These are phyloP conservation scores for Holacanthella duospinosa DNA, from an alignment of 2,888 invertebrate species.

Conservation along the genomic window DNA sequence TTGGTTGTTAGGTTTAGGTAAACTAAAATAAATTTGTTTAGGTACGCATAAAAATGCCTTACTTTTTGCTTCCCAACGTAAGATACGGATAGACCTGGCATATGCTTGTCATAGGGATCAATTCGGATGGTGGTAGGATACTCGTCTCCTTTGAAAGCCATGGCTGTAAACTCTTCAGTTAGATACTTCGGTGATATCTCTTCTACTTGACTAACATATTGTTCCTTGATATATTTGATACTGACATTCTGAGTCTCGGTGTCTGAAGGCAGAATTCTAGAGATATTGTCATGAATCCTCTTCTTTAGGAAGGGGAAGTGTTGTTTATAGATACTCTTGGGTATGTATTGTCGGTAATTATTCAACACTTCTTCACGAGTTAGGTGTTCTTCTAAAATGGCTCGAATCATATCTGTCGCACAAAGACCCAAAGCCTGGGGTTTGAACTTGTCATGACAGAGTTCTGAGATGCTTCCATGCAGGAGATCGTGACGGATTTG, in stretches of 20 bases:
- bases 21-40: neutral
- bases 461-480: conserved; percentile 65
- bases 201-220: conserved; percentile 69
- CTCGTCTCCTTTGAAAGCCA: conserved; percentile 49
- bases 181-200: conserved; percentile 72
- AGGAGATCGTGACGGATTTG: conserved; percentile 74
- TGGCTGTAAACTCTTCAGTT: conserved; percentile 59
- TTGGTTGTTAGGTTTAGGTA: neutral
- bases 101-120: conserved; percentile 53
- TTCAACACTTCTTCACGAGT: conserved; percentile 57
- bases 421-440: conserved; percentile 71
- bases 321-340: conserved; percentile 61
- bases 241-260: conserved; percentile 45
- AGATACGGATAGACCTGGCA: conserved; percentile 58
- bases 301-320: conserved; percentile 64
- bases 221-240: conserved; percentile 60
- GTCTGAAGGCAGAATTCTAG: conserved; percentile 43
- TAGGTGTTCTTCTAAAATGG: conserved; percentile 63
- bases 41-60: conserved; percentile 22
- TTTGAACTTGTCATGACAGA: conserved; percentile 56
- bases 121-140: conserved; percentile 51
- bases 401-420: conserved; percentile 76
- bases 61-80: conserved; percentile 55
- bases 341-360: conserved; percentile 72
- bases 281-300: conserved; percentile 58